Percentiles rank a stretch among this genome's conserved stretches.
Evolutionary conservation across 2,888 invertebrate genomes (phyloP).

Genomic region (Noctua janthina): DNA sequence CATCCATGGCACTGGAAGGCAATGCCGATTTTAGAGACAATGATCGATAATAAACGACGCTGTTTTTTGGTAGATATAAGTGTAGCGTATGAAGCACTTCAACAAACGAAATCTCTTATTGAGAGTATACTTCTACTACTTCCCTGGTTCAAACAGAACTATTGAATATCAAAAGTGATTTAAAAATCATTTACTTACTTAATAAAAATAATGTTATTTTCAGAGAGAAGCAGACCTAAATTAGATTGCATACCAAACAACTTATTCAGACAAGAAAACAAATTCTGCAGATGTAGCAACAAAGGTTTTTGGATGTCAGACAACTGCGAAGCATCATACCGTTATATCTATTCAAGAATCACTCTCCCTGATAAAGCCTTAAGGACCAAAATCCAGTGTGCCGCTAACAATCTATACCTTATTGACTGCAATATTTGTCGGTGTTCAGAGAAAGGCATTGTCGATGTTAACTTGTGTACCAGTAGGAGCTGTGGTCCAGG

Average conservation of each 20-base stretch:
- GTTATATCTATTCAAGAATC: constrained; percentile 58
- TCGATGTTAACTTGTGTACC: constrained; percentile 72
- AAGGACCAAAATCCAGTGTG: constrained; percentile 71
- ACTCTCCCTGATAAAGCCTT: constrained; percentile 42
- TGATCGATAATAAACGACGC: not conserved
- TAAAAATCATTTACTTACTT: not conserved
- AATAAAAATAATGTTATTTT: constrained; percentile 16
- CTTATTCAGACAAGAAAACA: constrained; percentile 70
- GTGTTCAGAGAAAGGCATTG: constrained; percentile 67
- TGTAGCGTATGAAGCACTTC: not conserved
- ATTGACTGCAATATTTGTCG: constrained; percentile 79
- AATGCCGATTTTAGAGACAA: not conserved
- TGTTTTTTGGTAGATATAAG: not conserved
- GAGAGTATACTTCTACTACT: too few relatives aligned
- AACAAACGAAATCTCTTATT: not conserved
- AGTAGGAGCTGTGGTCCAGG: constrained; percentile 70
- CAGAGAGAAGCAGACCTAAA: constrained; percentile 41
- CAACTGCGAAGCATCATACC: constrained; percentile 71
- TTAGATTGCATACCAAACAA: constrained; percentile 68
- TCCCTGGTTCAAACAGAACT: not conserved
- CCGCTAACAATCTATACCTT: constrained; percentile 69
- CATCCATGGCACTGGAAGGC: not conserved
- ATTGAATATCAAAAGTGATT: not conserved
- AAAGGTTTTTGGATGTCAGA: constrained; percentile 75
- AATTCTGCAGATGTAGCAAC: constrained; percentile 73